Evolutionary conservation across 2,113 vertebrate genomes (phyloP), one percentile per base, ranked within the genome.

Genomic region (Brachionichthys hirsutus): DNA sequence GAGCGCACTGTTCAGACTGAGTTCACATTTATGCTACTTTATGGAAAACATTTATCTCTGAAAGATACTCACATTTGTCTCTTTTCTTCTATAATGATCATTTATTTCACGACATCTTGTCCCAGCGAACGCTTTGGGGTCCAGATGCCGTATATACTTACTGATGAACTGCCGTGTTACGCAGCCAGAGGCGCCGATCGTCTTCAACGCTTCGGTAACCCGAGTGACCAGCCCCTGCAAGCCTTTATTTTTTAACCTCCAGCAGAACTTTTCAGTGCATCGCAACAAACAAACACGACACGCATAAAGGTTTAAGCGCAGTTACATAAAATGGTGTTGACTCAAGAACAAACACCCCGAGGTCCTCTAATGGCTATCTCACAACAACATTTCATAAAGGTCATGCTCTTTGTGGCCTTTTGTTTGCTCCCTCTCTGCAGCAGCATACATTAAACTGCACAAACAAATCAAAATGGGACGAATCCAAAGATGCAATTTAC

Each of bases 211-310:
- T 0, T 34, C 58, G 18, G 57, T 42, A 60, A 62, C 60, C 53
- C 2, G 10, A 36, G 54, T 84, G 83, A 84, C 52, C 79, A 79
- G 62, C 24, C 67, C 56, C 46, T 54, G 59, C 13, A 16, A 22
- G 20, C 52, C 49, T 47, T 54, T 48, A 73, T 35, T 45, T 12
- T 63, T 60, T 55, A 15, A 69, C 19, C 43, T 55, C 38, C 67
- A 66, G 63, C 17, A 13, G 3, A n/a, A 6, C 47, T 56, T 18
- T 4, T 17, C 50, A n/a, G n/a, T n/a, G n/a, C 50, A 42, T 53
- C 15, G 1, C 1, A 50, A 66, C n/a, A 48, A n/a, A 40, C 16
- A 70, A 70, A 68, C 13, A 19, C 34, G 42, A 54, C 62, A 68
- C 2, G 30, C 20, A 43, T 56, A 64, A 30, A 47, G 55, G 55